Percentiles rank a stretch among this genome's conserved stretches.
Evolutionary conservation across 2,888 invertebrate species (phyloP).

Genomic region (Orchestes rusci): DNA sequence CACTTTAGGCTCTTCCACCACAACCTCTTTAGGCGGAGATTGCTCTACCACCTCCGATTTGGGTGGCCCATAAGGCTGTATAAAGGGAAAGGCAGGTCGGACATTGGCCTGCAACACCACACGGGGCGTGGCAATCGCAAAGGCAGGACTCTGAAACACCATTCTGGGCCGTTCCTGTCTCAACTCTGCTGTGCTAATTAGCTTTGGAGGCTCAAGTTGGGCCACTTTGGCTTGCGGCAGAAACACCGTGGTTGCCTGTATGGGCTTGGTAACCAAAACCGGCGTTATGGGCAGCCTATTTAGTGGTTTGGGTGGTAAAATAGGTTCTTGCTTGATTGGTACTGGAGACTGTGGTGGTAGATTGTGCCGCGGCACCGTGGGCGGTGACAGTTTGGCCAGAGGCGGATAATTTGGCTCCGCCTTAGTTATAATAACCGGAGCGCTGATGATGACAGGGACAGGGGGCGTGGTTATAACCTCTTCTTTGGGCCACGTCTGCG

Average conservation of each 20-base stretch:
- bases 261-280: slow-evolving; percentile 52
- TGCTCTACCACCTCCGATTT: slow-evolving; percentile 6
- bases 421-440: slow-evolving; percentile 31
- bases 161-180: slow-evolving; percentile 42
- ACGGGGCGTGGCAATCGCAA: too few relatives aligned
- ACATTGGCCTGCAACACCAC: slow-evolving; percentile 33
- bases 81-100: slow-evolving; percentile 27
- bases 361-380: slow-evolving; percentile 30
- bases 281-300: slow-evolving; percentile 54
- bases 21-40: neutral
- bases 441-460: slow-evolving; percentile 19
- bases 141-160: too few relatives aligned
- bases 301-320: slow-evolving; percentile 33
- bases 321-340: slow-evolving; percentile 26
- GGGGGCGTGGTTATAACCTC: slow-evolving; percentile 10
- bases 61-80: slow-evolving; percentile 13
- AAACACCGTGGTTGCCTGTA: slow-evolving; percentile 46
- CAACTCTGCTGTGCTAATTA: slow-evolving; percentile 34
- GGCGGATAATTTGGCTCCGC: slow-evolving; percentile 30
- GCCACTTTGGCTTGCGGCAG: slow-evolving; percentile 40
- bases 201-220: slow-evolving; percentile 36
- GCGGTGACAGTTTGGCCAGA: slow-evolving; percentile 24
- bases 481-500: slow-evolving; percentile 31
- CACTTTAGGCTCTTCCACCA: slow-evolving; percentile 1
- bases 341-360: slow-evolving; percentile 33